These are phyloP conservation scores for Alcedo atthis DNA, from an alignment of 2,797 vertebrate species.

Conservation along the genomic window DNA sequence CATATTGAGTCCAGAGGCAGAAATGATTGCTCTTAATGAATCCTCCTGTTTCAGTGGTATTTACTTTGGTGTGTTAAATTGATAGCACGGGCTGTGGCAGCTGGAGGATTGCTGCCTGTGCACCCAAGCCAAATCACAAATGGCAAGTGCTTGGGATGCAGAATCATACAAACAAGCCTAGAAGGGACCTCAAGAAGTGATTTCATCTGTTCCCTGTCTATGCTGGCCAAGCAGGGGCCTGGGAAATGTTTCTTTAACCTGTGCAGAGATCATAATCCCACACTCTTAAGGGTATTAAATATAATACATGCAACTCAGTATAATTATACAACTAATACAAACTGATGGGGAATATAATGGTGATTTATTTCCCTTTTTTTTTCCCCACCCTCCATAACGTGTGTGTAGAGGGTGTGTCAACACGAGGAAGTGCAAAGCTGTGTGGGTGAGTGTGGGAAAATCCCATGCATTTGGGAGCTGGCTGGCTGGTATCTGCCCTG, in stretches of 20 bases:
- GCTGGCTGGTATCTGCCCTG: background rate
- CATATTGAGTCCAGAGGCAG: background rate
- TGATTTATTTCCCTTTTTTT: fast-evolving
- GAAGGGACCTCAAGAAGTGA: background rate
- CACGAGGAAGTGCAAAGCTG: background rate
- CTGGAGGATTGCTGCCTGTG: background rate
- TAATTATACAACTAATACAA: background rate
- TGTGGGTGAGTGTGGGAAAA: background rate
- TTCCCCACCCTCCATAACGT: background rate
- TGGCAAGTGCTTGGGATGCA: background rate
- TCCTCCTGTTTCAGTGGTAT: background rate
- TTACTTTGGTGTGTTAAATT: conserved; percentile 10
- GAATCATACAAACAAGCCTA: background rate
- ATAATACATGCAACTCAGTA: background rate
- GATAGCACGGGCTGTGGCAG: background rate
- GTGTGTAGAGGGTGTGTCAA: background rate
- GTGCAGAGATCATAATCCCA: background rate
- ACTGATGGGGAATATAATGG: background rate
- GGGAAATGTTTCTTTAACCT: background rate
- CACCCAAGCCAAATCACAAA: background rate
- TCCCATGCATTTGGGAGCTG: background rate
- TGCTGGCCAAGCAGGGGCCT: background rate
- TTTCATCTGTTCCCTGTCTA: background rate
- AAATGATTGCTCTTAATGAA: background rate
- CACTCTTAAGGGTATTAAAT: background rate